phyloP scores from a whole-genome alignment of 2,113 vertebrate genomes.

The Hassar affinis region DNA sequence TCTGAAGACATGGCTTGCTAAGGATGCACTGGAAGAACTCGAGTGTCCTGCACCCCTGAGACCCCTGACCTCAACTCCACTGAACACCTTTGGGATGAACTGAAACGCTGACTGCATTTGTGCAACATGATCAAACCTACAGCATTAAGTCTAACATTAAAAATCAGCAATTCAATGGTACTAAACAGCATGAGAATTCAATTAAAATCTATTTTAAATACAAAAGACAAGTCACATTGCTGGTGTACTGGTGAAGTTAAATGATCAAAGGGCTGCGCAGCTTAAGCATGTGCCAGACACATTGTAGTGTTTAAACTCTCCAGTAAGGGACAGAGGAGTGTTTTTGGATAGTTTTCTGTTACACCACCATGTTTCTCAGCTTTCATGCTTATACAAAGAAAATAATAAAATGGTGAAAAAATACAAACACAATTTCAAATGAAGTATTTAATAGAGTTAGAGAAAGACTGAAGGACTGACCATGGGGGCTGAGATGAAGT shows the following conservation, averaged over 20 bases:
- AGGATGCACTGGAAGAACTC: neutral
- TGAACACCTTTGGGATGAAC: neutral
- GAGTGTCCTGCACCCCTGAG: neutral
- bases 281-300: neutral
- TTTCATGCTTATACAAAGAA: neutral
- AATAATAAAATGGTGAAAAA: neutral
- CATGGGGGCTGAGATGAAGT: neutral
- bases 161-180: neutral
- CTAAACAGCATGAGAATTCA: neutral
- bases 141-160: neutral
- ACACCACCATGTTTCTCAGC: neutral
- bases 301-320: neutral
- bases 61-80: neutral
- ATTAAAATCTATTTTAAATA: neutral
- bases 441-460: neutral
- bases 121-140: conserved; percentile 48
- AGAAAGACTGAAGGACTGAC: neutral
- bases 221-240: neutral
- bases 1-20: neutral
- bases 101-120: neutral
- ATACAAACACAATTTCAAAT: neutral
- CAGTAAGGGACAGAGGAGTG: neutral
- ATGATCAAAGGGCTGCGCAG: neutral
- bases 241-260: neutral
- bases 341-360: neutral